Base-by-base conservation (phyloP, 2,888 invertebrate genomes). In the Corythucha ciliata region DNA sequence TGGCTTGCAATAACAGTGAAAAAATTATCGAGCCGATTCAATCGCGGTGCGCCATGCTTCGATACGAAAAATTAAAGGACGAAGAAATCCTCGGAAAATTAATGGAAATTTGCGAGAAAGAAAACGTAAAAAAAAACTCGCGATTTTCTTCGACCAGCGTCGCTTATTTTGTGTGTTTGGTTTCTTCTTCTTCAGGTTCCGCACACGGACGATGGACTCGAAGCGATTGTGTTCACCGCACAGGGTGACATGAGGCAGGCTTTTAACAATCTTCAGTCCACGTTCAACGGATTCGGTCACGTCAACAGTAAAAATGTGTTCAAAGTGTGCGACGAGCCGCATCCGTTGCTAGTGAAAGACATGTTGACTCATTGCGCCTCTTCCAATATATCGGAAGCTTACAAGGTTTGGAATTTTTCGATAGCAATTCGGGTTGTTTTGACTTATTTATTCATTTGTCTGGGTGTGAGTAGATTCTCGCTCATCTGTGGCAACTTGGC, bases 21-120 rank as follows among this genome's bases (percentile, higher is more conserved):
- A 96, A 96, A 72, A 94, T 98, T 52, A 98, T 98, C 58, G 96
- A 98, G 69, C 92, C 98, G 0, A 96, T 98, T 60, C 98, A 98
- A 69, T 97, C 97, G 0, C 79, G 98, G 25, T 99, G 98, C 72
- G 97, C 97, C 0, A 88, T 99, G 72, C 72, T 99, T 47, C 77
- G 97, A 3, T 99, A 91, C 69, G 83, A 88, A 1, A 83, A 85
- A 63, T 75, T 99, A 12, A 79, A 82, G 0, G 96, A 99, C 70
- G 82, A 86, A 0, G 90, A 98, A 72, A 74, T 99, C 58, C 72
- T 96, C 45, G 82, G 85, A 0, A 86, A 90, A 64, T 65, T 86
- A 1, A 70, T 85, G 42, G 78, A 83, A 63, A 78, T 93, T 22
- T 84, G 84, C 63, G 73, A 79, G 53, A 73, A 75, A 58, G 88